Percentiles rank a stretch among this genome's conserved stretches.
phyloP scores from a whole-genome alignment of 1,140 invertebrate genomes.

The Hylyphantes graminicola region DNA sequence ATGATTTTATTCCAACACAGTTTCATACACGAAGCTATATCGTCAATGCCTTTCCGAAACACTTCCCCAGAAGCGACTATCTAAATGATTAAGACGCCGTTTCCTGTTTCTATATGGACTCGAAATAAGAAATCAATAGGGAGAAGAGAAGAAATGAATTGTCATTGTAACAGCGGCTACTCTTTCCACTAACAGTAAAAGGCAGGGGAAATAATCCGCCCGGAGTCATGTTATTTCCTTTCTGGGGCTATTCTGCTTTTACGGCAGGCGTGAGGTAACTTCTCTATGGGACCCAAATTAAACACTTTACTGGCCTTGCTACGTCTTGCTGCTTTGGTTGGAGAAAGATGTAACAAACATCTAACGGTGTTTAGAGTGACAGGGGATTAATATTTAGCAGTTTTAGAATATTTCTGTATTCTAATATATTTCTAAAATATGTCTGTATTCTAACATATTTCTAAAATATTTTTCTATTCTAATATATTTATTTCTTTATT shows the following conservation, averaged over 20 bases:
- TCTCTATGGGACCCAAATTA: constrained; percentile 33
- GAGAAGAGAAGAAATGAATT: constrained; percentile 43
- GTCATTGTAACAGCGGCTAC: constrained; percentile 27
- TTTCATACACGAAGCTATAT: background rate
- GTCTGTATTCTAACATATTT: too few species aligned
- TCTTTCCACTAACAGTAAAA: constrained; percentile 13
- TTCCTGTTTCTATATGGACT: background rate
- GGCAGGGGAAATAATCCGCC: constrained; percentile 42
- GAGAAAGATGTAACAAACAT: background rate
- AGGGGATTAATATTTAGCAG: too few species aligned
- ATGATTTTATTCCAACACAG: too few species aligned
- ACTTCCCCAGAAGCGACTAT: background rate
- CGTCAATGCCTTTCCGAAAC: background rate
- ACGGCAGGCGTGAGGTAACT: constrained; percentile 49
- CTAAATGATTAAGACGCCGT: constrained; percentile 28
- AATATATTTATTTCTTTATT: too few species aligned
- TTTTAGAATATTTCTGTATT: too few species aligned
- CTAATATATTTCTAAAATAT: too few species aligned
- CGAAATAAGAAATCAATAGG: constrained; percentile 48
- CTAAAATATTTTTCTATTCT: too few species aligned
- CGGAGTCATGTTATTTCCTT: constrained; percentile 38
- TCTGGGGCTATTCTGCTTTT: constrained; percentile 37
- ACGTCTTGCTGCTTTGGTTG: background rate
- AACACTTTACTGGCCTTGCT: constrained; percentile 19
- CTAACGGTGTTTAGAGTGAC: too few species aligned